Evolutionary conservation across 23 tunicate genomes (phyloP), one percentile per base, ranked within the genome.

Genomic region (Styela clava): DNA sequence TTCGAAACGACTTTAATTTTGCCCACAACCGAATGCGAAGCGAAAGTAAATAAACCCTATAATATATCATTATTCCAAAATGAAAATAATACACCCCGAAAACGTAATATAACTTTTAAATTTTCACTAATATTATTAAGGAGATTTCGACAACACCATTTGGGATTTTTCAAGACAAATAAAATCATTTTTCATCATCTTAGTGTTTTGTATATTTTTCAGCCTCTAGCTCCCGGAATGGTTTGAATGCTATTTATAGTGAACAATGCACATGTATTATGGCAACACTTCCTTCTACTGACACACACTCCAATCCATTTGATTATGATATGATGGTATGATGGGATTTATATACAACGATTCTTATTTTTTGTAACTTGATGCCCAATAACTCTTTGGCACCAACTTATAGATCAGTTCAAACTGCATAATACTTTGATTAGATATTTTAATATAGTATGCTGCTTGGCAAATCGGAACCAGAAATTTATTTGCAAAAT

Each of bases 241-340:
- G 81, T 9, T 32, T 32, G 30, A 16, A 25, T 25, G 52, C 29
- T 35, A 27, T 21, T 16, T 76, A 76, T 52, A 76, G 81, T 67
- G 81, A 76, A 37, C 81, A 35, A 22, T 76, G 81, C 24, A 76
- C 81, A 23, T 76, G 81, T 2, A 37, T 76, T 20, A 76, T 76
- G 81, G 32, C 37, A 27, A 37, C 81, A 20, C n/a, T 76, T 16
- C 81, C 81, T 21, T 25, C 64, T 37, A 52, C 65, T 16, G 81
- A 76, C 32, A 22, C 52, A 22, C 77, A 71, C 33, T 65, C 71
- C 31, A 34, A n/a, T 34, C 5, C 16, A 3, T 22, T 3, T 7
- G 32, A 30, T 30, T n/a, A 31, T 22, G 77, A 30, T 24, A 28
- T 31, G 77, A 71, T 71, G 77, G 77, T 71, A 71, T 26, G 77